Base-by-base conservation (phyloP, 2,888 invertebrate species). In the Julus scandinavius region DNA sequence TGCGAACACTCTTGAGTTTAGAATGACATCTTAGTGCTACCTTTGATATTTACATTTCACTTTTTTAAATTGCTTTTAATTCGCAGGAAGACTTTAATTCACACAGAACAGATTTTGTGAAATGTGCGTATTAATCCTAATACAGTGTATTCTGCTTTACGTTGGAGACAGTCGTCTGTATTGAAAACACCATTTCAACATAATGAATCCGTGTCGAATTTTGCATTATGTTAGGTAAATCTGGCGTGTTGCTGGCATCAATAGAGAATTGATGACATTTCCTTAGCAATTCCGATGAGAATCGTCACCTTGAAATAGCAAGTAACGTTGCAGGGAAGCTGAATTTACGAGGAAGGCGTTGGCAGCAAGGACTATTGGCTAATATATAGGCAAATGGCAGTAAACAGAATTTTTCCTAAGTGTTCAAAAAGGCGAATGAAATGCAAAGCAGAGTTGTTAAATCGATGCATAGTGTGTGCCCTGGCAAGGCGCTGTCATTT, bases 181-280 rank as follows among this genome's bases (percentile, higher is more conserved):
- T 13, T 54, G 54, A 54, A 54, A 45, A 20, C n/a, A 20, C 20
- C n/a, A 63, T 63, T 20, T 63, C 20, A 1, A 5, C n/a, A 17
- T n/a, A 3, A 20, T 63, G 63, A n/a, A 63, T 63, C 6, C n/a
- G 63, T 9, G 20, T 63, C 63, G n/a, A 63, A 63, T 20, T 63
- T 20, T 63, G 63, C 63, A 63, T 63, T 20, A 63, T 63, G 63
- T 63, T 63, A 63, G 63, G 63, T 63, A 63, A 63, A 63, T 63
- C 63, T 63, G 63, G 58, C 58, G 58, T 58, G 58, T 9, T 11
- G 5, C 58, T 58, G 5, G 20, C n/a, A n/a, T 63, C 63, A 63
- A 63, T 20, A 63, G 54, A 63, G 63, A 63, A 63, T 58, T 63
- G 63, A 20, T 20, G 63, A 20, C 63, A 63, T n/a, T 63, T 63